A percentile compares a stretch with the other conserved stretches of the same genome.
These are phyloP conservation scores for Hypotaenidia okinawae DNA, from an alignment of 2,797 vertebrate species.

Conservation along the genomic window DNA sequence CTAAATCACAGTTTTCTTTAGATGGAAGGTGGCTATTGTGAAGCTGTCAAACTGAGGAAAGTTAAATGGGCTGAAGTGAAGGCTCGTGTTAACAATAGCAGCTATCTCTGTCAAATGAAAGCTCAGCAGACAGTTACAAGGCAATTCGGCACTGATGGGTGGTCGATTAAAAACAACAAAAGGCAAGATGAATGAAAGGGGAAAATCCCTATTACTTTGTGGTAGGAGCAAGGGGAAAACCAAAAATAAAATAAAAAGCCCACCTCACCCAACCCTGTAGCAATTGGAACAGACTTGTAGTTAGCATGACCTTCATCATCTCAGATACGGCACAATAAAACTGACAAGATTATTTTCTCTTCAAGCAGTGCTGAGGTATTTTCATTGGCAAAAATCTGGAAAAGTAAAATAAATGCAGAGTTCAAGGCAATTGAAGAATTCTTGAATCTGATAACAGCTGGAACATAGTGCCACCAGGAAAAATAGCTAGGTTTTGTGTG, in stretches of 20 bases:
- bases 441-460: constrained; percentile 26
- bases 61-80: constrained; percentile 78
- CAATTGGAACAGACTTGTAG: constrained; percentile 44
- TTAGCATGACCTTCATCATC: constrained; percentile 57
- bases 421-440: constrained; percentile 43
- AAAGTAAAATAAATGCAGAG: constrained; percentile 47
- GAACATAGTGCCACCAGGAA: constrained; percentile 31
- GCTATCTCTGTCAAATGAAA: constrained; percentile 78
- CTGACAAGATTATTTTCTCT: constrained; percentile 52
- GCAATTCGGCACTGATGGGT: constrained; percentile 77
- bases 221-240: constrained; percentile 33
- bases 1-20: constrained; percentile 80
- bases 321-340: constrained; percentile 38
- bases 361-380: constrained; percentile 32
- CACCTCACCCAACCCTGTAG: constrained; percentile 33
- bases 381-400: constrained; percentile 47
- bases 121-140: constrained; percentile 76
- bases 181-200: constrained; percentile 70
- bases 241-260: constrained; percentile 61
- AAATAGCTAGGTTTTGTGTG: constrained; percentile 39
- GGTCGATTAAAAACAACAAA: constrained; percentile 77
- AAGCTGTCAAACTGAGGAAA: constrained; percentile 79
- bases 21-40: constrained; percentile 79
- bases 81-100: constrained; percentile 76
- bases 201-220: constrained; percentile 56